A percentile compares a stretch with the other conserved stretches of the same genome.
Evolutionary conservation across 2,888 invertebrate species (phyloP).

Genomic region (Ormyrus thymus): DNA sequence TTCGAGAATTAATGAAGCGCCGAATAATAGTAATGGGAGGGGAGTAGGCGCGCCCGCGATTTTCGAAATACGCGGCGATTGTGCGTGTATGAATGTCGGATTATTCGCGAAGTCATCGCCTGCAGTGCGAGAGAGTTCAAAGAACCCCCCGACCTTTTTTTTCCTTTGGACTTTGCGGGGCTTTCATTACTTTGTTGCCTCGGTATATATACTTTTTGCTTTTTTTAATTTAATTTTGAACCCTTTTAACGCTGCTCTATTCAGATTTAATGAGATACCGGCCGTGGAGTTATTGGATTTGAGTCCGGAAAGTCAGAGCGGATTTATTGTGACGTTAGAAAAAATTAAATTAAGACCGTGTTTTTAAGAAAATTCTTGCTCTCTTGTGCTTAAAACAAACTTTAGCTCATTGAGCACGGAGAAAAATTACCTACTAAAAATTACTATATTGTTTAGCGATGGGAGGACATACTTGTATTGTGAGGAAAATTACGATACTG

Average conservation of each 20-base stretch:
- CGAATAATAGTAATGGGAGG: constrained; percentile 37
- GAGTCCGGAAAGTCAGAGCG: no score
- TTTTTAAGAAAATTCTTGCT: no score
- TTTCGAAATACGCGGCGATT: constrained; percentile 20
- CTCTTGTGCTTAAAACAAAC: no score
- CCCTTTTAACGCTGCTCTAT: not conserved
- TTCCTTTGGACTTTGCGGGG: no score
- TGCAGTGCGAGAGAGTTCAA: not conserved
- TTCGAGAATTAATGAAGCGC: constrained; percentile 50
- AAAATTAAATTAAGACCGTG: no score
- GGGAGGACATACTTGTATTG: no score
- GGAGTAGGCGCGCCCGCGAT: constrained; percentile 21
- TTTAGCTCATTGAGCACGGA: no score
- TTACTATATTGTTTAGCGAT: no score
- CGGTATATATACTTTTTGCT: not conserved
- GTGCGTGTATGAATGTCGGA: not conserved
- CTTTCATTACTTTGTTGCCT: not conserved
- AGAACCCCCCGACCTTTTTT: not conserved
- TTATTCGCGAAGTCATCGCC: not conserved
- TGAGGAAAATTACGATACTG: no score
- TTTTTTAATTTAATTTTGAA: not conserved
- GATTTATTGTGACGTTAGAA: no score
- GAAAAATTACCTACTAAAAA: no score
- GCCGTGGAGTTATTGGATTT: not conserved
- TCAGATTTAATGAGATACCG: not conserved